Conservation (phyloP, 2,888 invertebrate genomes). For the Bembecia ichneumoniformis region DNA sequence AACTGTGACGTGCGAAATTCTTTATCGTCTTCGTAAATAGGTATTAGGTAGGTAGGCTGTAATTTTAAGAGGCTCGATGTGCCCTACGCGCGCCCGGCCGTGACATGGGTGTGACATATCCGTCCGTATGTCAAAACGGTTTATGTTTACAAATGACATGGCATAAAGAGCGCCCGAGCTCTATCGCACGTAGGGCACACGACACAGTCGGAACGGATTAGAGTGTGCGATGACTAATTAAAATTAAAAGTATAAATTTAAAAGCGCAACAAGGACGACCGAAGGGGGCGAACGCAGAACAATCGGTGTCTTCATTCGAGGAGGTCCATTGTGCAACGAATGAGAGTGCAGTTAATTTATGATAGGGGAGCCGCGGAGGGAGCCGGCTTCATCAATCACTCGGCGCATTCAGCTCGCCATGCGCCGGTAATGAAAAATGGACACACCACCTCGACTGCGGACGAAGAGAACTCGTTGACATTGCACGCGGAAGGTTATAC, state of each 20-base stretch:
- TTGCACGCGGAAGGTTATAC: too few relatives aligned
- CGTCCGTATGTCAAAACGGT: background rate
- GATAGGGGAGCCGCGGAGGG: slow-evolving; percentile 8
- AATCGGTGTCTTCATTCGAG: slow-evolving; percentile 24
- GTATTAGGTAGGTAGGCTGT: too few relatives aligned
- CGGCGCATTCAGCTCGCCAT: slow-evolving; percentile 5
- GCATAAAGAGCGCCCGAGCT: background rate
- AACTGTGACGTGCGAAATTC: too few relatives aligned
- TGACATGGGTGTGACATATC: background rate
- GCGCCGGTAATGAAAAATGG: background rate
- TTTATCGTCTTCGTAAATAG: too few relatives aligned
- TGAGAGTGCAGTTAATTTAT: slow-evolving; percentile 42
- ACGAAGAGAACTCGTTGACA: too few relatives aligned
- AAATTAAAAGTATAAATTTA: background rate
- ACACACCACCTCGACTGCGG: too few relatives aligned
- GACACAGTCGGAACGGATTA: background rate
- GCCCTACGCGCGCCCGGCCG: too few relatives aligned
- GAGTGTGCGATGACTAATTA: background rate
- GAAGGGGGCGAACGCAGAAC: slow-evolving; percentile 14
- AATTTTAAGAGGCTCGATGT: too few relatives aligned
- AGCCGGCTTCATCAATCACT: slow-evolving; percentile 30
- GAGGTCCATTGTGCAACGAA: slow-evolving; percentile 18
- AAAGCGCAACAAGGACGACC: background rate
- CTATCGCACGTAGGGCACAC: background rate
- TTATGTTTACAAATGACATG: background rate